phyloP scores from a whole-genome alignment of 2,113 vertebrate genomes.

The Mormyrus lacerda region DNA sequence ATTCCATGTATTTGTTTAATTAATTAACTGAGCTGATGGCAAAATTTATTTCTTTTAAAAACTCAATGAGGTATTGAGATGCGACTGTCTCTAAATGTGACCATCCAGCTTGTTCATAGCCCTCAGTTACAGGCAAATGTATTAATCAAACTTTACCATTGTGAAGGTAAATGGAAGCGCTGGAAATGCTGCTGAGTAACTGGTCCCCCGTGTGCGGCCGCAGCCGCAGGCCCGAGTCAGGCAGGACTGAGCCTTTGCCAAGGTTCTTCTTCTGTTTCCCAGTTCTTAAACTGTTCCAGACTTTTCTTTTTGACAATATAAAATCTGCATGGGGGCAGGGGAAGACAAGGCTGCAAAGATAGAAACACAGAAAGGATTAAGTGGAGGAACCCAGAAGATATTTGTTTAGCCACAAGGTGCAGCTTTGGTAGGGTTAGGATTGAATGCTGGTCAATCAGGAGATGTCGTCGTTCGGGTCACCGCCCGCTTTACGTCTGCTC shows the following conservation, averaged over 20 bases:
- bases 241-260: constrained; percentile 64
- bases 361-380: neutral
- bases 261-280: constrained; percentile 61
- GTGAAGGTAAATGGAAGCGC: neutral
- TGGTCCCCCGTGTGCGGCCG: constrained; percentile 71
- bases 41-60: too few relatives aligned
- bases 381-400: neutral
- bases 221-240: constrained; percentile 64
- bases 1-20: too few relatives aligned
- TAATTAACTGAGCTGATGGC: too few relatives aligned
- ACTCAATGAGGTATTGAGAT: neutral
- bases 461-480: neutral
- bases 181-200: constrained; percentile 44
- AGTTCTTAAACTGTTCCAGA: constrained; percentile 57
- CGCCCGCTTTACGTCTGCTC: neutral
- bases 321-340: neutral
- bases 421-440: neutral
- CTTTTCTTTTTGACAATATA: neutral
- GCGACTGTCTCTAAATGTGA: neutral
- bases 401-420: neutral
- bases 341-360: neutral
- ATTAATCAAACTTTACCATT: constrained; percentile 50
- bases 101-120: constrained; percentile 31
- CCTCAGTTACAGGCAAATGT: constrained; percentile 40
- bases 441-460: neutral